Evolutionary conservation across 1,140 invertebrate species (phyloP), one percentile per base, ranked within the genome.

Genomic region (Tetragnatha versicolor): DNA sequence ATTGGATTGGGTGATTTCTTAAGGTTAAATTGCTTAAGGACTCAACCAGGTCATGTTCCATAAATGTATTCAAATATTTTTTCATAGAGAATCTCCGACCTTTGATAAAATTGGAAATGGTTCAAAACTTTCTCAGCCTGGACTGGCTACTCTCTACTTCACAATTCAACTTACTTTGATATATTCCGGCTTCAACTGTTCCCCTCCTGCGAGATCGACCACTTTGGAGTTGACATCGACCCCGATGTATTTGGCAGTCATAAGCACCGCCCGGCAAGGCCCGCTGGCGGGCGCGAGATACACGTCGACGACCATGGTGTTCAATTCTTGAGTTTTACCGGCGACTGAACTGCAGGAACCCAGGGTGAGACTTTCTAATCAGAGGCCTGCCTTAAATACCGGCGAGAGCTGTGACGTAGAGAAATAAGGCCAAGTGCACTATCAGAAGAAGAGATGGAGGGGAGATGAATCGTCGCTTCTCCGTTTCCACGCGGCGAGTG

Each of bases 131-230:
- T 42, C 17, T 42, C 17, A 9, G 7, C 17, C 17, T 42, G 17
- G 17, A 42, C 7, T 9, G 17, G 17, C 39, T 9, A 42, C 7
- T 9, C 17, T 42, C 17, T 42, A 42, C 7, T 7, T 31, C 14
- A 31, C 29, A n/a, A 17, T 4, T 17, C 5, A 33, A 37, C 72
- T 75, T 20, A 94, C 91, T 89, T 93, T 91, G 4, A 92, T 35
- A 85, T 89, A 94, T 82, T 92, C 91, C 0, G 91, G 89, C 47
- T 88, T 91, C 82, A 91, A 82, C 63, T 92, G 90, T 81, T 93
- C 92, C 31, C 91, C 91, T 63, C 89, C 88, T 79, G 90, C 82
- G n/a, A 92, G 82, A 83, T 93, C 88, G 45, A 89, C 86, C 12
- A 89, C 82, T 84, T 91, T 92, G 4, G 90, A 82, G 84, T 93